Percentiles rank a stretch among this genome's conserved stretches.
Evolutionary conservation across 2,113 vertebrate genomes (phyloP).

Genomic region (Lontra canadensis): DNA sequence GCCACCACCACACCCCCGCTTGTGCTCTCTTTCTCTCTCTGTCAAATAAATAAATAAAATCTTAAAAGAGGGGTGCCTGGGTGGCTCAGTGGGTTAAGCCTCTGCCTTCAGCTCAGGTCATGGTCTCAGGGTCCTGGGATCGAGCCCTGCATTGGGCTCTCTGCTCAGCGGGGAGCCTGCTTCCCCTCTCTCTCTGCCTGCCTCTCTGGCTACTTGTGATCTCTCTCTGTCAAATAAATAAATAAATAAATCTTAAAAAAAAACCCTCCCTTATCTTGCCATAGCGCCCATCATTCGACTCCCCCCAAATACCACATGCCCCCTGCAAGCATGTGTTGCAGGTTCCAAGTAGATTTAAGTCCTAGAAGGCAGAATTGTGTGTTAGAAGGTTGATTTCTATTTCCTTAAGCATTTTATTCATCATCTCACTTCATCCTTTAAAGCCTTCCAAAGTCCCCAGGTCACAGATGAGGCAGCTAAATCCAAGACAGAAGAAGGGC

Average conservation of each 20-base stretch:
- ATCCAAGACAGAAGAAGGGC: not conserved
- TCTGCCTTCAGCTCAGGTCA: no score
- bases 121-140: no score
- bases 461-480: not conserved
- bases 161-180: no score
- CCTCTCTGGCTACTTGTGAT: not conserved
- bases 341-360: not conserved
- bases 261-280: not conserved
- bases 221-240: no score
- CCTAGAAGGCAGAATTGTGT: not conserved
- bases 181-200: no score
- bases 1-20: no score
- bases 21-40: no score
- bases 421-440: not conserved
- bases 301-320: not conserved
- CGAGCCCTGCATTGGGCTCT: no score
- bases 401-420: not conserved
- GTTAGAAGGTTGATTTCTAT: not conserved
- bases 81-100: no score
- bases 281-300: not conserved
- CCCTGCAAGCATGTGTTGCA: not conserved
- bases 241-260: not conserved
- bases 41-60: no score
- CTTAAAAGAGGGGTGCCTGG: not conserved
- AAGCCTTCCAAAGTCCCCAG: not conserved